Evolutionary conservation across 2,797 vertebrate genomes (phyloP).

Genomic region (Xyrichtys novacula): DNA sequence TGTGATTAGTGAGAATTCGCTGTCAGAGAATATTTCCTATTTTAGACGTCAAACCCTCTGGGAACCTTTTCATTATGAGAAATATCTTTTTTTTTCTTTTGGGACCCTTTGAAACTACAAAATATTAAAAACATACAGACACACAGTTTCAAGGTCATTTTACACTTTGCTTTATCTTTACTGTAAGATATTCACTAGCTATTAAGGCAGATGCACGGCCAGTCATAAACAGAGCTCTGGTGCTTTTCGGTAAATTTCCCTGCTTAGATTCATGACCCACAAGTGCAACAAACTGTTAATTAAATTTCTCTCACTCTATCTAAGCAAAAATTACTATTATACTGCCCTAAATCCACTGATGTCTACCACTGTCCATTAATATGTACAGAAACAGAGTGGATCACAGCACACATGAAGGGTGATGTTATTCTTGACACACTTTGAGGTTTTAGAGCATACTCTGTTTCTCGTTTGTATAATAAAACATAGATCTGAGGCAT

Average conservation of each 20-base stretch:
- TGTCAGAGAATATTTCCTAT: no score
- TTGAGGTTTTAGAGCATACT: constrained; percentile 20
- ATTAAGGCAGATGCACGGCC: background rate
- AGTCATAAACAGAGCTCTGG: no score
- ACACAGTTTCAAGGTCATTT: background rate
- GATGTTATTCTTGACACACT: constrained; percentile 10
- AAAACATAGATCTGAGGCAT: constrained; percentile 44
- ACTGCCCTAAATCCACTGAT: constrained; percentile 22
- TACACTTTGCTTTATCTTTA: background rate
- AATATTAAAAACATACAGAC: background rate
- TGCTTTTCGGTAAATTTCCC: background rate
- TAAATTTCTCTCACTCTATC: constrained; percentile 7
- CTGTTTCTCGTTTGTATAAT: constrained; percentile 47
- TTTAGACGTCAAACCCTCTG: no score
- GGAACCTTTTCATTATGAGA: no score
- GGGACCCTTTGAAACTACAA: background rate
- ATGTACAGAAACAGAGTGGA: background rate
- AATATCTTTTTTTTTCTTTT: no score
- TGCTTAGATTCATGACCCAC: constrained; percentile 4
- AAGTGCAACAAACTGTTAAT: constrained; percentile 11
- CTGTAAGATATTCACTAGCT: background rate
- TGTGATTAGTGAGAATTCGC: no score
- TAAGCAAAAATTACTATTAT: constrained; percentile 24
- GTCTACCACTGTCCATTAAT: constrained; percentile 2
- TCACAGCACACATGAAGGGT: constrained; percentile 2